Base-by-base conservation (phyloP, 2,113 vertebrate genomes). In the Trematomus loennbergii region DNA sequence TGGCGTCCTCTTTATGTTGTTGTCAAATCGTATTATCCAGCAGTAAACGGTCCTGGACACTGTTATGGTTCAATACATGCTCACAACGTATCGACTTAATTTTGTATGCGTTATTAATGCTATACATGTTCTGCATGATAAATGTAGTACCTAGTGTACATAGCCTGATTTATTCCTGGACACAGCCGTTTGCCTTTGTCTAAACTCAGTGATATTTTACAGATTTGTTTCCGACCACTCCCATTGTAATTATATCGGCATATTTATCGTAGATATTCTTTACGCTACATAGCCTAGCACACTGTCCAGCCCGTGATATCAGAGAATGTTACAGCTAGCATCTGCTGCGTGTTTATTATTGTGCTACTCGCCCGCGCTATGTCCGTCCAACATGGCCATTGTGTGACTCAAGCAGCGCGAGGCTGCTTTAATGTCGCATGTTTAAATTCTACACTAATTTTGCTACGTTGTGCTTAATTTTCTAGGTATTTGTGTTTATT, bases 171-270 rank as follows among this genome's bases (percentile, higher is more conserved):
- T 62, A 11, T 54, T 16, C n/a, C 13, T 53, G 57, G 48, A 61
- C 66, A 20, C 54, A 40, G 53, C 36, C n/a, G 22, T 33, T 29
- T 49, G 63, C 58, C 78, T 83, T 86, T 86, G 81, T 78, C 54
- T 66, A 40, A 7, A 0, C 4, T 43, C 40, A 3, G 1, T 53
- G 20, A 43, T 22, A 22, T 0, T 12, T 8, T 6, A 13, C 9
- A 46, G 5, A 49, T 33, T 63, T 69, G 16, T 65, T 18, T 68
- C 36, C 5, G 43, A 29, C 17, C 5, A 0, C 58, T 13, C 15
- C 12, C 43, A 46, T 72, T 25, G 22, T 36, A 1, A 5, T 17
- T 18, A 10, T 33, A 40, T 53, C 1, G 29, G 15, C 2, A 18
- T 15, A 16, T 63, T n/a, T 17, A 46, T 55, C 11, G 57, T 9